Conservation (phyloP, 2,113 vertebrate genomes). For the Perca fluviatilis region DNA sequence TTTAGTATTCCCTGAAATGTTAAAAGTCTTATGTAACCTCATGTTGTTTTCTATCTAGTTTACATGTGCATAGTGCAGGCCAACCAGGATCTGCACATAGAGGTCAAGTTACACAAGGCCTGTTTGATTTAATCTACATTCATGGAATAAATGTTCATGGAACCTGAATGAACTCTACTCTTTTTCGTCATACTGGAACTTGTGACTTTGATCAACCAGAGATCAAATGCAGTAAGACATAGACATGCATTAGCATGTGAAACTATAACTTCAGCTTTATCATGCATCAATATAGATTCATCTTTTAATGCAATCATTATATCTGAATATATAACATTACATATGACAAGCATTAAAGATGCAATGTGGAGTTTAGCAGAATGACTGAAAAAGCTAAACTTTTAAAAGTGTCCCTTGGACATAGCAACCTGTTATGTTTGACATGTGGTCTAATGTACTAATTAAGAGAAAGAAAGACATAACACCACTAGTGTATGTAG, state of each 20-base stretch:
- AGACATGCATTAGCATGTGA: slow-evolving; percentile 15
- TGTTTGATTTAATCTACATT: slow-evolving; percentile 67
- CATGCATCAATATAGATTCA: background rate
- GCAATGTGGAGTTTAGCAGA: background rate
- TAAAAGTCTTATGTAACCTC: background rate
- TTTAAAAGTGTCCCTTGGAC: background rate
- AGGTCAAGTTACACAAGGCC: slow-evolving; percentile 58
- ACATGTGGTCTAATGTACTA: background rate
- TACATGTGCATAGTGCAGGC: slow-evolving; percentile 23
- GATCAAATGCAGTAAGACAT: slow-evolving; percentile 20
- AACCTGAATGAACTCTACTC: slow-evolving; percentile 58
- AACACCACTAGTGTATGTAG: background rate
- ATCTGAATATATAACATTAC: background rate
- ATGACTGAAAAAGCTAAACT: background rate
- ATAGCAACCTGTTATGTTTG: background rate
- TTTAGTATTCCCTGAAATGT: background rate
- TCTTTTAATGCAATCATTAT: background rate
- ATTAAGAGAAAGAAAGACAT: background rate
- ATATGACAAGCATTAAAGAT: background rate
- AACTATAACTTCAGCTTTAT: background rate
- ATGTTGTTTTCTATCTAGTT: slow-evolving; percentile 39
- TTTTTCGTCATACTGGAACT: slow-evolving; percentile 39
- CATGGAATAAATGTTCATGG: slow-evolving; percentile 69
- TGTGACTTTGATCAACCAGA: slow-evolving; percentile 54
- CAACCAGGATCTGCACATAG: slow-evolving; percentile 21